phyloP scores from a whole-genome alignment of 2,113 vertebrate species.

The Actenoides hombroni region DNA sequence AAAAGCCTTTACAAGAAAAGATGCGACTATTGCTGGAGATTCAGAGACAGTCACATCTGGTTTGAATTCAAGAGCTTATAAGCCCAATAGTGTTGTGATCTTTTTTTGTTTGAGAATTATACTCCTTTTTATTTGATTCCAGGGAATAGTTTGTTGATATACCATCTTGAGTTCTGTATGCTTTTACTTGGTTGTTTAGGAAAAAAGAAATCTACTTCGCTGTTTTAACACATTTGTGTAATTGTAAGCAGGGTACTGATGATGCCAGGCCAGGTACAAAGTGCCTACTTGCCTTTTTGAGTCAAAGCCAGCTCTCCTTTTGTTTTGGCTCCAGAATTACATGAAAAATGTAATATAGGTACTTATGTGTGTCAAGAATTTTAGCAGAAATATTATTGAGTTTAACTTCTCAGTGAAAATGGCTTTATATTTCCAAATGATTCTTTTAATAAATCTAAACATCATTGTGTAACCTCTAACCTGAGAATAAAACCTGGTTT shows the following conservation, averaged over 20 bases:
- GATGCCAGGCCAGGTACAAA: background rate
- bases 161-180: background rate
- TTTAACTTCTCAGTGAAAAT: background rate
- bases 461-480: background rate
- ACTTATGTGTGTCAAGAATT: background rate
- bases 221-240: background rate
- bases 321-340: background rate
- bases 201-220: background rate
- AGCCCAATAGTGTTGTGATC: background rate
- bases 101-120: background rate
- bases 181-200: background rate
- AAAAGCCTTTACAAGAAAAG: background rate
- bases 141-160: background rate
- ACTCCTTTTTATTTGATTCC: background rate
- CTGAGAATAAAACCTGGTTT: slow-evolving; percentile 24
- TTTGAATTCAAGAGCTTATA: slow-evolving; percentile 21
- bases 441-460: background rate
- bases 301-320: background rate
- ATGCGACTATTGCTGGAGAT: background rate
- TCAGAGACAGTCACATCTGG: background rate
- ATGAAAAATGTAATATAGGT: background rate
- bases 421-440: background rate
- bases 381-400: background rate
- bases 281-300: background rate
- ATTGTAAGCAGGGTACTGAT: background rate